These are phyloP conservation scores for Ia io DNA, from an alignment of 2,113 vertebrate genomes.

Conservation along the genomic window DNA sequence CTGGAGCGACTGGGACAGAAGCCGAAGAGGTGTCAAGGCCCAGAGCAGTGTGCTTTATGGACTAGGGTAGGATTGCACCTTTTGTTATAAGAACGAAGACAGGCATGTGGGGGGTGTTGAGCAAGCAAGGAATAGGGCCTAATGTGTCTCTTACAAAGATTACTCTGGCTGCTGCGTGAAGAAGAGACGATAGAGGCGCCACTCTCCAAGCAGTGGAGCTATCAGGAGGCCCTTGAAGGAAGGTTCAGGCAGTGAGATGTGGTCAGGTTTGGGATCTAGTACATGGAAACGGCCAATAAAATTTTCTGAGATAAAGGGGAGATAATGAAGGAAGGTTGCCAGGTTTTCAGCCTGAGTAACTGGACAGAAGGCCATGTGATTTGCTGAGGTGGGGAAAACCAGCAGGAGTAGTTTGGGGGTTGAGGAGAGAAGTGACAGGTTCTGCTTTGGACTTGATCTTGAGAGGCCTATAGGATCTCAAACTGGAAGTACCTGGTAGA, in stretches of 20 bases:
- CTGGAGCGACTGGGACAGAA: neutral
- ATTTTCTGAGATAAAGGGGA: neutral
- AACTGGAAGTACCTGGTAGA: neutral
- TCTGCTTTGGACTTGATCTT: neutral
- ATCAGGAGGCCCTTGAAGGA: neutral
- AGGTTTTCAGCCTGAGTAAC: neutral
- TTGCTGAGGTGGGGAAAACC: neutral
- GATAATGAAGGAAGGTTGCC: neutral
- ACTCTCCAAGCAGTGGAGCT: neutral
- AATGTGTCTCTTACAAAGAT: neutral
- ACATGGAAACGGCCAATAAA: neutral
- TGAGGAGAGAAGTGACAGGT: neutral
- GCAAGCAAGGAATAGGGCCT: neutral
- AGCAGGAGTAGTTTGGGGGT: neutral
- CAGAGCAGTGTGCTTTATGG: neutral
- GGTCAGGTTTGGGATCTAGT: neutral
- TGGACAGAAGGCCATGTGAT: neutral
- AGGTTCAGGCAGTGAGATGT: neutral
- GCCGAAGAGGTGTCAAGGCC: neutral
- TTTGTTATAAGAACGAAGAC: neutral
- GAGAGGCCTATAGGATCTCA: neutral
- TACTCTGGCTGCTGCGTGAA: neutral
- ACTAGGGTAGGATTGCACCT: neutral
- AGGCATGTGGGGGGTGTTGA: neutral
- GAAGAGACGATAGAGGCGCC: neutral